These are phyloP conservation scores for Phallusia fumigata DNA, from an alignment of 23 tunicate genomes.

Conservation along the genomic window DNA sequence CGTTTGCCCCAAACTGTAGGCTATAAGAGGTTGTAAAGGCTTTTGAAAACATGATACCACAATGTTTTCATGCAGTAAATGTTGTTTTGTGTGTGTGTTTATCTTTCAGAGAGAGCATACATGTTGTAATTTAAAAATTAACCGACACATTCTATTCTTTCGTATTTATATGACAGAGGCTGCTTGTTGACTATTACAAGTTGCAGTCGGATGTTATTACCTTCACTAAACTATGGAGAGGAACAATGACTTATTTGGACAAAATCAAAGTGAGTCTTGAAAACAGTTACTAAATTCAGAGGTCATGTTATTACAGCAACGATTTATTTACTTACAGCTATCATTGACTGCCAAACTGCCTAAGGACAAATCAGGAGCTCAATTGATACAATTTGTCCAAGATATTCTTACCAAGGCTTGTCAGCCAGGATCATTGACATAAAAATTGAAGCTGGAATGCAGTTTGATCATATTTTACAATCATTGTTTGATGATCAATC, in stretches of 20 bases:
- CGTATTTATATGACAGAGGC: conserved; percentile 21
- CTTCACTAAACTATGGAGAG: conserved; percentile 48
- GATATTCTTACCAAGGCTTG: neutral
- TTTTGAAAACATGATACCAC: too few species aligned
- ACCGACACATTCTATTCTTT: too few species aligned
- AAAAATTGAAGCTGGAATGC: too few species aligned
- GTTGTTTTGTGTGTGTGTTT: neutral
- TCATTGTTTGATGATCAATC: too few species aligned
- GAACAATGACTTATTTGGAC: conserved; percentile 74
- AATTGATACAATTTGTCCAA: conserved; percentile 11
- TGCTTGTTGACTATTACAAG: conserved; percentile 49
- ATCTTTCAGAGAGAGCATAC: neutral
- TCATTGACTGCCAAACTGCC: conserved; percentile 18
- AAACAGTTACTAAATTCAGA: too few species aligned
- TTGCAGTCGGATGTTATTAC: conserved; percentile 45
- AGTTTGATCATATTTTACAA: too few species aligned
- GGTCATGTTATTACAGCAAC: too few species aligned
- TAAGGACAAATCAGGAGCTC: neutral
- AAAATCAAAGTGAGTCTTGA: conserved; percentile 38
- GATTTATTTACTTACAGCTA: neutral
- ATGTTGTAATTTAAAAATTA: neutral
- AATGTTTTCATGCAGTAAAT: too few species aligned
- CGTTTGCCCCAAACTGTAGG: too few species aligned
- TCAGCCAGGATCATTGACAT: neutral
- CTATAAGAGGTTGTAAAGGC: too few species aligned